Base-by-base conservation (phyloP, 2,113 vertebrate species). In the Heterotis niloticus region DNA sequence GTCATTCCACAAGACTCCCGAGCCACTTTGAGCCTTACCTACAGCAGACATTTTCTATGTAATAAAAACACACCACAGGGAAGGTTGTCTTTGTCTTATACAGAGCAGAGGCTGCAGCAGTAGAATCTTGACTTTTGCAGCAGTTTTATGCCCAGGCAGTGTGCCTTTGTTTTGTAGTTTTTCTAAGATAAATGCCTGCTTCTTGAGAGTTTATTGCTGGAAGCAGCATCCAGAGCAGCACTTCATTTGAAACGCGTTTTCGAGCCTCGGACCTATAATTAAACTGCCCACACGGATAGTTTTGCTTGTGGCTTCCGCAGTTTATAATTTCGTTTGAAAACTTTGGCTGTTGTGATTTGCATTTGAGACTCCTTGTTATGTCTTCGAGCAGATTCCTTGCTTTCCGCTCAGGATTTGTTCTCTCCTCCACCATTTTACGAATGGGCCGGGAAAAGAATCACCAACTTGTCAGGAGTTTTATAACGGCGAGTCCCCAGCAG, bases 311-410 rank as follows among this genome's bases (percentile, higher is more conserved):
- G 87, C 79, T 89, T 84, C 78, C 78, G 84, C 70, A 84, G 83
- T 86, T 86, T 87, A 85, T 87, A 90, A 90, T 91, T 88, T 85
- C 70, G 83, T 85, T 87, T 88, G 87, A 90, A 82, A 86, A 88
- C 84, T 79, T 68, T 26, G 60, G 74, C 16, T 64, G 85, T 89
- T 86, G 80, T 85, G 87, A 90, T 90, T 88, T 88, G 86, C 75
- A 81, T 78, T 67, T 59, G 81, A 86, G 75, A 80, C 79, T 83
- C 66, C 81, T 81, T 78, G 28, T 56, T 23, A n/a, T 18, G 68
- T 52, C 29, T 28, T 44, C 28, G 80, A 85, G 74, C 56, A 84
- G 82, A 86, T 77, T 81, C 78, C 81, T 81, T 85, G 83, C 88
- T 84, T 62, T 82, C 54, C 79, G 75, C 79, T 86, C 81, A 83